Percentiles rank a stretch among this genome's conserved stretches.
phyloP scores from a whole-genome alignment of 2,888 invertebrate species.

The Catotricha subobsoleta region DNA sequence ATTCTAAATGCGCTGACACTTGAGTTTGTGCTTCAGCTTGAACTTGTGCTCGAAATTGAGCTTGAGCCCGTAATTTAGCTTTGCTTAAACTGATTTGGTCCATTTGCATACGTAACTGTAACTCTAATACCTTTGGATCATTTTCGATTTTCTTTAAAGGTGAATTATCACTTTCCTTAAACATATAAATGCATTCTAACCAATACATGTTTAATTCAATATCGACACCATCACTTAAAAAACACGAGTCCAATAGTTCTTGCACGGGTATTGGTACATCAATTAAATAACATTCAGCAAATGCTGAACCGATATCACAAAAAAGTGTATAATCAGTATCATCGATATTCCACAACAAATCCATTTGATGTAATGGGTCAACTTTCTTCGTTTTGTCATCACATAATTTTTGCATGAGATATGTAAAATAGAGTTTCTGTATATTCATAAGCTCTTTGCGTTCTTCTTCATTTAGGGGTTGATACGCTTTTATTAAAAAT shows the following conservation, averaged over 20 bases:
- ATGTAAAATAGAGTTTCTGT: conserved; percentile 8
- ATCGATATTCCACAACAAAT: conserved; percentile 10
- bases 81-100: neutral
- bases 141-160: conserved; percentile 4
- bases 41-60: too few species aligned
- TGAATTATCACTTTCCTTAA: conserved; percentile 5
- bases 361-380: conserved; percentile 8
- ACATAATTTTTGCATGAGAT: conserved; percentile 9
- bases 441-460: conserved; percentile 9
- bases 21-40: too few species aligned
- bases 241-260: conserved; percentile 8
- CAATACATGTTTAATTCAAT: conserved; percentile 15
- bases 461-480: conserved; percentile 25
- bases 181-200: conserved; percentile 8
- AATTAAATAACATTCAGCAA: conserved; percentile 12
- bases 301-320: conserved; percentile 10
- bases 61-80: too few species aligned
- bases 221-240: conserved; percentile 19
- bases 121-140: conserved; percentile 4
- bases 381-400: conserved; percentile 7
- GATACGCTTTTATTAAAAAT: conserved; percentile 25
- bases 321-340: conserved; percentile 10
- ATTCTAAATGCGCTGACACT: too few species aligned
- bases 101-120: conserved; percentile 6
- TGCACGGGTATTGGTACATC: conserved; percentile 9